Evolutionary conservation across 1,140 invertebrate genomes (phyloP).

Genomic region (Apolygus lucorum): DNA sequence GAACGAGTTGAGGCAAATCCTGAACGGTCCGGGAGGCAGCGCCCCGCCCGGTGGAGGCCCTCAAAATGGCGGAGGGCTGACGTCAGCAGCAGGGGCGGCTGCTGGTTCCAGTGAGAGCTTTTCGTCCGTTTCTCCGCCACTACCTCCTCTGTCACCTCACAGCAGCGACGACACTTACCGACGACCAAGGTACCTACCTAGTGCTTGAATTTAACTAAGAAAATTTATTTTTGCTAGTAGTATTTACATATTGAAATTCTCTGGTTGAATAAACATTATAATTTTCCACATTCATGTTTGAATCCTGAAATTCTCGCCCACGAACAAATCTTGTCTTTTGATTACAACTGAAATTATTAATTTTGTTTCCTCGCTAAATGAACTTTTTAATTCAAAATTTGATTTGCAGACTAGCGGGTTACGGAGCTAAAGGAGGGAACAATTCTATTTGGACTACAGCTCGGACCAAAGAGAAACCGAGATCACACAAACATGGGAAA

Average conservation of each 20-base stretch:
- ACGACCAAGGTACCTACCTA: conserved; percentile 11
- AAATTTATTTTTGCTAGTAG: no score
- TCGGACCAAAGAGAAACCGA: conserved; percentile 14
- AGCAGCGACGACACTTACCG: conserved; percentile 34
- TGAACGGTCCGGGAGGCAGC: neutral
- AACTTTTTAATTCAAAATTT: no score
- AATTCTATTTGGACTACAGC: conserved; percentile 13
- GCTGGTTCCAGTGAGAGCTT: conserved; percentile 48
- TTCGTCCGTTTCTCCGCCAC: conserved; percentile 63
- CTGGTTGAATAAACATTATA: no score
- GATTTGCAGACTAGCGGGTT: conserved; percentile 12
- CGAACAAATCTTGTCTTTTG: no score
- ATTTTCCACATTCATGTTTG: no score
- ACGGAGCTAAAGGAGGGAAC: conserved; percentile 14
- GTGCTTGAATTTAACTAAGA: no score
- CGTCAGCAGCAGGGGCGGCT: neutral
- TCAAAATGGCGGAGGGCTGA: neutral
- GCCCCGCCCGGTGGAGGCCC: neutral
- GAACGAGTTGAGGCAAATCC: conserved; percentile 63
- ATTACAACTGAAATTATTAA: no score
- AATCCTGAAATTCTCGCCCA: no score
- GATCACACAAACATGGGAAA: conserved; percentile 15
- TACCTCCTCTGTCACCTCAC: conserved; percentile 53
- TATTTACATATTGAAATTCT: no score
- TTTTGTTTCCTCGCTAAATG: no score